Base-by-base conservation (phyloP, 2,888 invertebrate genomes). In the Lasioglossum oenotherae region DNA sequence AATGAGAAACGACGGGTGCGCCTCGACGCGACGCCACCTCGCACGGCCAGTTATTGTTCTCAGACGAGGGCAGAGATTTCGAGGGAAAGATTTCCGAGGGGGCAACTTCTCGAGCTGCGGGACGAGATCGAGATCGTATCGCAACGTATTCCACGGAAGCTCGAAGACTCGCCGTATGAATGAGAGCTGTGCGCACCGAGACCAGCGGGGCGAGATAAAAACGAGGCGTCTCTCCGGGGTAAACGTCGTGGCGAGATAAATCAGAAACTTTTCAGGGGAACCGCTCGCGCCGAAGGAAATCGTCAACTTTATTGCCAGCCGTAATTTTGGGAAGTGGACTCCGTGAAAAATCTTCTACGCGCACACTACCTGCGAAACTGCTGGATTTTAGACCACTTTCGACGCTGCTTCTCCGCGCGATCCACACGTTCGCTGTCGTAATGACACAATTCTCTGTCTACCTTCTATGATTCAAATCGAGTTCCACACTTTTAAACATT, bases 1-100 rank as follows among this genome's bases (percentile, higher is more conserved):
- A 92, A 91, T 92, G 92, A 92, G 89, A 90, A 92, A 92, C 85
- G 92, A 88, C 71, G 74, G 86, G 87, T 84, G 87, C 73, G 71
- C 57, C 57, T 57, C n/a, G n/a, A 74, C 82, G 79, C 86, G 85
- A 86, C 72, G 53, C 74, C 77, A 74, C 44, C 71, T 78, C 82
- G 84, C 64, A 73, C 85, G 86, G 86, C 44, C 87, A 82, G 89
- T 91, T 87, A 90, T 90, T 88, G 91, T 91, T 89, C 87, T 35
- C 86, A 78, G 53, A 27, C 60, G 78, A 81, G 83, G 75, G 53
- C 82, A 73, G 81, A 87, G 89, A 91, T 89, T 89, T 88, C 90
- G 84, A 85, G 87, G 86, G 91, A 83, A 83, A 88, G 89, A 89
- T 90, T 84, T 85, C 78, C 73, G 79, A 73, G 81, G 81, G 86